Evolutionary conservation across 2,113 vertebrate species (phyloP), one percentile per base, ranked within the genome.

Genomic region (Hyla sarda): DNA sequence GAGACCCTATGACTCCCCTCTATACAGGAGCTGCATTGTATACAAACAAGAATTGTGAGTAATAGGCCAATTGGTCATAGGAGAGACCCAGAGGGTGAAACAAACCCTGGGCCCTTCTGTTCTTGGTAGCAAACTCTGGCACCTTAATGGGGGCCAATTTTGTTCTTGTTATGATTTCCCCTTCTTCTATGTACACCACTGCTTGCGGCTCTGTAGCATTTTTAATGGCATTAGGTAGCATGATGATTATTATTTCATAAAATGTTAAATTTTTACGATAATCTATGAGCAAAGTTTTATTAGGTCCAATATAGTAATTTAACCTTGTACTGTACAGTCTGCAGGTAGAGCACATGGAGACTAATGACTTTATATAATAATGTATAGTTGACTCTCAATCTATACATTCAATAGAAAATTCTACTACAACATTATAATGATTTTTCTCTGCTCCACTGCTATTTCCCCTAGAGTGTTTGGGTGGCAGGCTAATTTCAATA

Each of bases 401-500:
- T n/a, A 45, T 45, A 60, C 32, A 62, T 62, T 80, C 19, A 25
- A 60, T 1, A 80, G 32, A 41, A 62, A 45, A 17, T 62, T 41
- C 23, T 45, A 45, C 52, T 25, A 37, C 37, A 60, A 80, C 21
- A 80, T 80, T n/a, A 0, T 62, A 80, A 80, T 54, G 54, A 80
- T 80, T 80, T 80, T 45, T 54, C 52, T 80, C 56, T 54, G 77
- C 77, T 60, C 77, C 32, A 21, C 54, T 37, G 54, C 34, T 17
- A 45, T 41, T 80, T 62, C 34, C 77, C 77, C 76, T 25, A 11
- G 54, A 62, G 77, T 80, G 54, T 62, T 80, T 60, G 77, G 77
- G 77, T 62, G 77, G 54, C 54, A 80, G 77, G 56, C 32, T 62
- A 13, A 80, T 80, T 54, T 62, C 77, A 62, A 80, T 80, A 80